Conservation (phyloP, 2,113 vertebrate species). For the Zingel zingel region DNA sequence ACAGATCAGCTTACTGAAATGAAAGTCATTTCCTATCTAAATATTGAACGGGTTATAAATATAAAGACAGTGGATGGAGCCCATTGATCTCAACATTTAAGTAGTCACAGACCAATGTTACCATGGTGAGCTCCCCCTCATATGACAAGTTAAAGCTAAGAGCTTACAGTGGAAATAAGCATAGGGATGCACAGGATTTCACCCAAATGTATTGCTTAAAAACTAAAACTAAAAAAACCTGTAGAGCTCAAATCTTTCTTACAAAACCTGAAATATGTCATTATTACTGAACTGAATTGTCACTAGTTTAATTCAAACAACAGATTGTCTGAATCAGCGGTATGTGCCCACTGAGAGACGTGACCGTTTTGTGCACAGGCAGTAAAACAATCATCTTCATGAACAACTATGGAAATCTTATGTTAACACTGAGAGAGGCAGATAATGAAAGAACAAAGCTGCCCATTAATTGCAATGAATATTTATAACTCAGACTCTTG, state of each 20-base stretch:
- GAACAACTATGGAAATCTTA: not conserved
- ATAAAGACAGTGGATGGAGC: not conserved
- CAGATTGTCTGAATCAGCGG: not conserved
- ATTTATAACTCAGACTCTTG: conserved; percentile 9
- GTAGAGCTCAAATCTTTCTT: not conserved
- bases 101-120: not conserved
- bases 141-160: not conserved
- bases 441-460: conserved; percentile 21
- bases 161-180: not conserved
- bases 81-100: not conserved
- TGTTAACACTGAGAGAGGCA: not conserved
- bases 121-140: not conserved
- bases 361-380: not conserved
- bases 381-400: conserved; percentile 14
- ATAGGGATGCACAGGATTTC: not conserved
- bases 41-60: not conserved
- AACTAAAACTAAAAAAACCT: not conserved
- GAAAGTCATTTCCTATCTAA: not conserved
- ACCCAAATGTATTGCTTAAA: not conserved
- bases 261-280: too few relatives aligned
- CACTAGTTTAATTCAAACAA: not conserved
- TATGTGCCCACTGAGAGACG: not conserved
- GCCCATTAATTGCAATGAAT: not conserved
- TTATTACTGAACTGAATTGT: not conserved
- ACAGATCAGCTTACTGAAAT: not conserved